These are phyloP conservation scores for Xiphorhynchus erythropygius DNA, from an alignment of 2,797 vertebrate genomes.

Conservation along the genomic window DNA sequence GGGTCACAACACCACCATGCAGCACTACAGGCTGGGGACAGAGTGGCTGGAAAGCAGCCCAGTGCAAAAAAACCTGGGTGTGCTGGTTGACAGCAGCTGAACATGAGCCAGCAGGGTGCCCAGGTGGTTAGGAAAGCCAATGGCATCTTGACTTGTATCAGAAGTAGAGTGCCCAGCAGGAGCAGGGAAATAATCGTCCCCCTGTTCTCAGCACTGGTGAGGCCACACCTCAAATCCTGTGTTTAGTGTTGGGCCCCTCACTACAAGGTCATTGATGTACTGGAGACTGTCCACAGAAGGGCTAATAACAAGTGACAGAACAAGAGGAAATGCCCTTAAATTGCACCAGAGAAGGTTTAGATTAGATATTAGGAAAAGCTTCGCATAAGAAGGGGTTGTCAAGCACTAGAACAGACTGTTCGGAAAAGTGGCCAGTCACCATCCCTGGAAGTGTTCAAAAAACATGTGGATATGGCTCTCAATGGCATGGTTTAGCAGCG, in stretches of 20 bases:
- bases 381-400: not conserved
- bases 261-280: not conserved
- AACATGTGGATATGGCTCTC: not conserved
- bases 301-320: not conserved
- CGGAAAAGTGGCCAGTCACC: not conserved
- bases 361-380: not conserved
- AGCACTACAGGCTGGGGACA: not conserved
- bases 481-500: not conserved
- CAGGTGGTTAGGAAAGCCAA: not conserved
- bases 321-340: not conserved
- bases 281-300: not conserved
- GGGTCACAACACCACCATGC: not conserved
- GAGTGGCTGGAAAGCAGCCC: not conserved
- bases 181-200: accelerated
- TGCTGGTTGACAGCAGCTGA: not conserved
- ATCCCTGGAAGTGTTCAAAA: not conserved
- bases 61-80: accelerated
- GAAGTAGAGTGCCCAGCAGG: not conserved
- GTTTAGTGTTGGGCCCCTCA: not conserved
- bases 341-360: not conserved
- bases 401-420: not conserved
- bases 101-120: accelerated
- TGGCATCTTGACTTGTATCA: not conserved
- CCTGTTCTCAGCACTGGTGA: not conserved
- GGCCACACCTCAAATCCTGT: accelerated